Base-by-base conservation (phyloP, 1,140 invertebrate species). In the Trigoniulus corallinus region DNA sequence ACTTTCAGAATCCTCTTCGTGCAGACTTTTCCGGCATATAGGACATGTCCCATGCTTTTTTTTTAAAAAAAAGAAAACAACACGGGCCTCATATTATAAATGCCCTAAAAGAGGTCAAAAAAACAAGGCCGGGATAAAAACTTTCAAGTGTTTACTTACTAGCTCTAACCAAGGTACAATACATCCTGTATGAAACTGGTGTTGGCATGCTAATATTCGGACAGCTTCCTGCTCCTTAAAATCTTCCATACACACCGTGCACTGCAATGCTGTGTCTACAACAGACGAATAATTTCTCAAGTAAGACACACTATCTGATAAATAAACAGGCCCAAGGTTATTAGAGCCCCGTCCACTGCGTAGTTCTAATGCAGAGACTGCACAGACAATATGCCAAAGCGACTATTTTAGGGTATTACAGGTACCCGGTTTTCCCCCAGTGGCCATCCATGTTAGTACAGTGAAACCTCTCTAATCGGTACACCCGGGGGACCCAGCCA, bases 211-310 rank as follows among this genome's bases (percentile, higher is more conserved):
- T 61, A 98, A 71, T 60, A 83, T 78, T 55, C 82, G 80, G 7
- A 94, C 91, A 46, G 76, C 74, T 70, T 96, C 89, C 40, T 79
- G 77, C 58, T 85, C 59, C 57, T 73, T 69, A 64, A 92, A 93
- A 64, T 89, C 83, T 59, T 97, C 93, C 89, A 94, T 95, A 67
- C 93, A 98, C 3, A 97, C 86, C 2, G 91, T 91, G 69, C 94
- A 98, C 60, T 96, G 87, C 12, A 88, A 69, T 62, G 82, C 84
- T 26, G 76, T 70, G 56, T 82, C 81, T 82, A 58, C 42, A 53
- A 58, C 47, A 50, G 37, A 25, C 41, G 3, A 18, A 45, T 21
- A 3, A 1, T 18, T 23, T 10, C 4, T 47, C 46, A 26, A 34
- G 20, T 7, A 39, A 47, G 26, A 47, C 22, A 27, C 10, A 10